These are phyloP conservation scores for Genyomyrus donnyi DNA, from an alignment of 2,113 vertebrate species.

Conservation along the genomic window DNA sequence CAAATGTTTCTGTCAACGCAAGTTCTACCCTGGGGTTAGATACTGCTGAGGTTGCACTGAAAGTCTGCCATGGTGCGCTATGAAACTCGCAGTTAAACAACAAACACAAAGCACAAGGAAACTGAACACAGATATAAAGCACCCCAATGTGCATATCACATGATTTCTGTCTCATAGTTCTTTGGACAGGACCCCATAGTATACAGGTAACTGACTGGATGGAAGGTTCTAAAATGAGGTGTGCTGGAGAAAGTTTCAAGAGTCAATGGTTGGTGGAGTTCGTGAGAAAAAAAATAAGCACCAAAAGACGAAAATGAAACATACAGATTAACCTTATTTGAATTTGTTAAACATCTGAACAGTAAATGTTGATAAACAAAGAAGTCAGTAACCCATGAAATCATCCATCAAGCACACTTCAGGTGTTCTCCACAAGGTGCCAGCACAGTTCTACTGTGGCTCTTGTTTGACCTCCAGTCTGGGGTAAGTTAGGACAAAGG, in stretches of 20 bases:
- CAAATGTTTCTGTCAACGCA: neutral
- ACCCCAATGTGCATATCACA: neutral
- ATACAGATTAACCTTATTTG: neutral
- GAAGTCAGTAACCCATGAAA: neutral
- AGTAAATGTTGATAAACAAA: neutral
- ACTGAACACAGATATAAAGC: neutral
- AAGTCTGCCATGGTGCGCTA: neutral
- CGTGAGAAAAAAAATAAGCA: neutral
- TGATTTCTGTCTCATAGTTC: neutral
- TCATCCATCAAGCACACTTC: neutral
- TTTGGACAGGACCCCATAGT: neutral
- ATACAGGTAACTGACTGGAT: neutral
- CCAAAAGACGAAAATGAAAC: neutral
- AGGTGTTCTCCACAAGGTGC: neutral
- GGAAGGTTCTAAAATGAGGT: neutral
- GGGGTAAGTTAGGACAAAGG: conserved; percentile 2
- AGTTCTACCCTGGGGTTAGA: neutral
- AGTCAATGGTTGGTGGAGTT: neutral
- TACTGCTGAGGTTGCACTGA: neutral
- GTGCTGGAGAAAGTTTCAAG: neutral
- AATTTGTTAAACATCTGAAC: neutral
- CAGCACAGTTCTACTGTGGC: neutral
- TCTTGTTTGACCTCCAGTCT: neutral
- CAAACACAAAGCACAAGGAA: neutral
- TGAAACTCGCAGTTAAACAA: neutral